phyloP scores from a whole-genome alignment of 2,797 vertebrate species.

The Jordanella pulchra region DNA sequence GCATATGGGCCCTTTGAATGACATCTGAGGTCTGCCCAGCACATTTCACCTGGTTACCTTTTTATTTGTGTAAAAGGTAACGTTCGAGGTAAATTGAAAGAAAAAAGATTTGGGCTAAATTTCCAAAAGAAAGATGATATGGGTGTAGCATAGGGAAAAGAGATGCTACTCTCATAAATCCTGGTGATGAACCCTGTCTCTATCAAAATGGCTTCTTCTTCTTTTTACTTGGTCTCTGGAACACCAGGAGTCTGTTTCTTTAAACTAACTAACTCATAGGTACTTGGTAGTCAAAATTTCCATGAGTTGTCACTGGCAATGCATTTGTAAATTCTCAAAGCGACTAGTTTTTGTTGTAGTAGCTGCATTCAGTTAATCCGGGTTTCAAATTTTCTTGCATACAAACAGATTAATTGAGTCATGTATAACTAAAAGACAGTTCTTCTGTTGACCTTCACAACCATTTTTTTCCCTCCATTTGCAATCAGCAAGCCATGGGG shows the following conservation, averaged over 20 bases:
- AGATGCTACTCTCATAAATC: too few relatives aligned
- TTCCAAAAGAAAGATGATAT: too few relatives aligned
- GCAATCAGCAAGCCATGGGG: conserved; percentile 35
- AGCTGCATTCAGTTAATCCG: conserved; percentile 1
- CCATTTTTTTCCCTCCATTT: conserved; percentile 8
- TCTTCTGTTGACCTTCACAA: conserved; percentile 16
- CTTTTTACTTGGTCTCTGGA: conserved; percentile 14
- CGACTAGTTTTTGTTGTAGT: conserved; percentile 24
- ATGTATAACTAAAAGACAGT: conserved; percentile 1
- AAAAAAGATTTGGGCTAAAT: too few relatives aligned
- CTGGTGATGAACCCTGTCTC: too few relatives aligned
- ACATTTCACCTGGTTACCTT: too few relatives aligned
- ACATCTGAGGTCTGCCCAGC: too few relatives aligned
- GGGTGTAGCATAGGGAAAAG: too few relatives aligned
- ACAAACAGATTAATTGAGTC: conserved; percentile 4
- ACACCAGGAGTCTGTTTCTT: background rate
- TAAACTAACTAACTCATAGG: conserved; percentile 9
- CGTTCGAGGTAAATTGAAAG: too few relatives aligned
- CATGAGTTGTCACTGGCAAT: conserved; percentile 11
- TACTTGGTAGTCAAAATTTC: background rate
- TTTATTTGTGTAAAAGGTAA: too few relatives aligned
- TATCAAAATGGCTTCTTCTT: conserved; percentile 32
- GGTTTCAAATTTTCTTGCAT: background rate
- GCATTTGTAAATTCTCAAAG: conserved; percentile 18
- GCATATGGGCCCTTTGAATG: too few relatives aligned